Base-by-base conservation (phyloP, 2,113 vertebrate genomes). In the Crotalus viridis region DNA sequence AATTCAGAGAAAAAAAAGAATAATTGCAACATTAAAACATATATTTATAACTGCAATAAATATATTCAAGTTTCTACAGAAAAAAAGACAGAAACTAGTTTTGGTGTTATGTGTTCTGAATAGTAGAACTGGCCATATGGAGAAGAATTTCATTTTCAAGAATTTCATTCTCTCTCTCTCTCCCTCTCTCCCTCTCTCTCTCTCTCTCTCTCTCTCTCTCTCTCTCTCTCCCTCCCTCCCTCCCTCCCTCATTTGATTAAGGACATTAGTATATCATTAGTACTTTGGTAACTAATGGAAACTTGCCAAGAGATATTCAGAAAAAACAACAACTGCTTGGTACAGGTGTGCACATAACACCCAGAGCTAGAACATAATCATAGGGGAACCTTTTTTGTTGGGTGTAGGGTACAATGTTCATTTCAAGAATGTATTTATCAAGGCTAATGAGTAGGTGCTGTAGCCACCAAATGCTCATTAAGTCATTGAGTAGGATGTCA, bases 361-460 rank as follows among this genome's bases (percentile, higher is more conserved):
- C 26, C 56, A 46, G n/a, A 87, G 46, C 43, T n/a, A 91, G 26
- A 69, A 87, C 54, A 19, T 86, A 0, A 0, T 92, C 26, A 59
- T 88, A 52, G 15, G 86, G 15, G 86, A 87, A 54, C 88, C 87
- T 91, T 69, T 81, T 91, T 89, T 89, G 90, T 87, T 93, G 39
- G 61, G 51, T 17, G 24, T 21, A 2, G 91, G 0, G 3, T 89
- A 64, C 92, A 93, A 56, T 0, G 0, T 87, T 93, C 86, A 39
- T 48, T 90, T 87, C 92, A 90, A 87, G 2, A 0, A 3, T 1
- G 81, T 90, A 87, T 94, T 95, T 89, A 88, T 94, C 85, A 93
- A 89, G 74, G 93, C 92, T 96, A 96, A 96, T 92, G 94, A 94
- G 52, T 93, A 74, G 17, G 81, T 92, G 91, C 26, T 94, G 24